Evolutionary conservation across 2,888 invertebrate genomes (phyloP), one percentile per base, ranked within the genome.

Genomic region (Hydroisotoma schaefferi): DNA sequence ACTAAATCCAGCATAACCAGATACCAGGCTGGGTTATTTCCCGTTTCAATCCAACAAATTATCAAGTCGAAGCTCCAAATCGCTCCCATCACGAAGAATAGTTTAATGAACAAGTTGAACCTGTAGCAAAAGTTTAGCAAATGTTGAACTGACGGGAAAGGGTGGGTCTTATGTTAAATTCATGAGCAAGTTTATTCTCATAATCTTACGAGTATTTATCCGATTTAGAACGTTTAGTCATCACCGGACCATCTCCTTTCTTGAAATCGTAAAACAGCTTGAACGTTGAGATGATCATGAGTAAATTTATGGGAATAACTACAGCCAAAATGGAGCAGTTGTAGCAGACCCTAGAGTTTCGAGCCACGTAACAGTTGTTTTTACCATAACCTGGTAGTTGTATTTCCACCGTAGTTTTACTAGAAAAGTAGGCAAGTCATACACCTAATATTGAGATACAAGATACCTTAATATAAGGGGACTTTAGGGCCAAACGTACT

Each of bases 341-440:
- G 55, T 60, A 64, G 15, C 55, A 27, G 20, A 55, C 52, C 33
- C 64, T 46, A 2, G 64, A 18, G 51, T 53, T 55, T 23, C 55
- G 55, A 3, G 67, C 67, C 2, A 67, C 64, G 51, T 57, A 67
- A 25, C 57, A 67, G 46, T 28, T 67, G 20, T 44, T 48, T 27
- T 46, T 26, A 27, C 55, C 67, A 43, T 67, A 67, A 20, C 62
- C 67, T 2, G 67, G 67, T n/a, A n/a, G n/a, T n/a, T n/a, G n/a
- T n/a, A n/a, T n/a, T n/a, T n/a, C n/a, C n/a, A n/a, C n/a, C n/a
- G n/a, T n/a, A n/a, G n/a, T n/a, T n/a, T n/a, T n/a, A n/a, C n/a
- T n/a, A n/a, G n/a, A n/a, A n/a, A n/a, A n/a, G n/a, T n/a, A n/a
- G n/a, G n/a, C n/a, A n/a, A n/a, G n/a, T n/a, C n/a, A n/a, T n/a